Evolutionary conservation across 2,113 vertebrate genomes (phyloP).

Genomic region (Geococcyx californianus): DNA sequence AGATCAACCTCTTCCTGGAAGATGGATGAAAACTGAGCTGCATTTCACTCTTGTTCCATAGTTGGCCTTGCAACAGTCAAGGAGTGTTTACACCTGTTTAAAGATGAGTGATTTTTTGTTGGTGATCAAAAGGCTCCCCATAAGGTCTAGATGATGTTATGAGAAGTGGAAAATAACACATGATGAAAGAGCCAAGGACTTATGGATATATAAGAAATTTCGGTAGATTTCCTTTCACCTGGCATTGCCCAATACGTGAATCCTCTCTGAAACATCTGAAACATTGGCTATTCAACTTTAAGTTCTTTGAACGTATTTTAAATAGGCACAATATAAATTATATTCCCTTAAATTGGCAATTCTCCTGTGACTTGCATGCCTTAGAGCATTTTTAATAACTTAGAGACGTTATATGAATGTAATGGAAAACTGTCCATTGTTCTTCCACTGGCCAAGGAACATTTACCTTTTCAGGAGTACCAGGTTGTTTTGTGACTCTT

Average conservation of each 20-base stretch:
- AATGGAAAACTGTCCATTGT: conserved; percentile 27
- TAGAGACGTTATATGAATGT: neutral
- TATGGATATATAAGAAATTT: neutral
- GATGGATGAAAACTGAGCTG: neutral
- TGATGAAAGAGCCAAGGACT: neutral
- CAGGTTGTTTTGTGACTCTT: neutral
- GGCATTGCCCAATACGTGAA: neutral
- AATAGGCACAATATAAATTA: conserved; percentile 16
- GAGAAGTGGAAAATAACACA: neutral
- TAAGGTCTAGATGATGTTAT: neutral
- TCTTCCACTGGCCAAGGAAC: conserved; percentile 7
- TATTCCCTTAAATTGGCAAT: conserved; percentile 18
- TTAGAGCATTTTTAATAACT: conserved; percentile 58
- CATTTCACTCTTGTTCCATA: neutral
- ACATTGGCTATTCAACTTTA: neutral
- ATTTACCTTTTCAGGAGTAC: neutral
- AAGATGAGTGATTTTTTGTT: neutral
- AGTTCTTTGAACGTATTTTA: conserved; percentile 33
- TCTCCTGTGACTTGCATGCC: conserved; percentile 19
- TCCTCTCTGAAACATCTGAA: conserved; percentile 1
- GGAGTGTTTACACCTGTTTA: neutral
- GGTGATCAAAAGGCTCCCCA: neutral
- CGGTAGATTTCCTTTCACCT: neutral
- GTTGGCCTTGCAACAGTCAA: neutral
- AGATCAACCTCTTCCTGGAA: neutral